A percentile compares a stretch with the other conserved stretches of the same genome.
Evolutionary conservation across 1,140 invertebrate species (phyloP).

Genomic region (Calephelis virginiensis): DNA sequence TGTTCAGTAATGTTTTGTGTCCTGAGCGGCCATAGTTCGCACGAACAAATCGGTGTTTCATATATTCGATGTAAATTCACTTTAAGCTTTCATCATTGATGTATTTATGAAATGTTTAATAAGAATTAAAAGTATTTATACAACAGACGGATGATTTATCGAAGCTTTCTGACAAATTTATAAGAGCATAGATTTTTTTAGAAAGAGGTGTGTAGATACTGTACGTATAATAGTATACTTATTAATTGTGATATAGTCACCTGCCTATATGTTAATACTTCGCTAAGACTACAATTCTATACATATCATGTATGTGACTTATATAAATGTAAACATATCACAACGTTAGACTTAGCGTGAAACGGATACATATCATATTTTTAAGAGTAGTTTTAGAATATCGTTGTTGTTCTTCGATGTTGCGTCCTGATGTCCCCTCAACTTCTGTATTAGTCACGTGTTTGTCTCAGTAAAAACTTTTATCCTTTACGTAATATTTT

Average conservation of each 20-base stretch:
- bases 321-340: slow-evolving; percentile 42
- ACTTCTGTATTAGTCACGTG: neutral
- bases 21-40: slow-evolving; percentile 13
- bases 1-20: slow-evolving; percentile 11
- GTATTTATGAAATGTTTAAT: slow-evolving; percentile 28
- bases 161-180: slow-evolving; percentile 29
- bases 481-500: too few relatives aligned
- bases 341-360: slow-evolving; percentile 38
- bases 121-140: slow-evolving; percentile 16
- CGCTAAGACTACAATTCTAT: slow-evolving; percentile 40
- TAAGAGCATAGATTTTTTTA: slow-evolving; percentile 38
- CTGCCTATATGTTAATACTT: slow-evolving; percentile 38
- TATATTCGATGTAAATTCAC: slow-evolving; percentile 16
- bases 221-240: slow-evolving; percentile 37
- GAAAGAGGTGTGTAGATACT: slow-evolving; percentile 38
- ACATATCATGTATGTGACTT: slow-evolving; percentile 57
- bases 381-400: slow-evolving; percentile 61
- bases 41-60: slow-evolving; percentile 15
- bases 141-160: slow-evolving; percentile 16
- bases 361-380: slow-evolving; percentile 61
- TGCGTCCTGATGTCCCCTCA: slow-evolving; percentile 36
- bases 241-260: slow-evolving; percentile 43
- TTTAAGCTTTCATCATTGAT: slow-evolving; percentile 28
- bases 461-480: neutral
- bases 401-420: slow-evolving; percentile 67